These are phyloP conservation scores for Baryphthengus martii DNA, from an alignment of 2,113 vertebrate genomes.

Conservation along the genomic window DNA sequence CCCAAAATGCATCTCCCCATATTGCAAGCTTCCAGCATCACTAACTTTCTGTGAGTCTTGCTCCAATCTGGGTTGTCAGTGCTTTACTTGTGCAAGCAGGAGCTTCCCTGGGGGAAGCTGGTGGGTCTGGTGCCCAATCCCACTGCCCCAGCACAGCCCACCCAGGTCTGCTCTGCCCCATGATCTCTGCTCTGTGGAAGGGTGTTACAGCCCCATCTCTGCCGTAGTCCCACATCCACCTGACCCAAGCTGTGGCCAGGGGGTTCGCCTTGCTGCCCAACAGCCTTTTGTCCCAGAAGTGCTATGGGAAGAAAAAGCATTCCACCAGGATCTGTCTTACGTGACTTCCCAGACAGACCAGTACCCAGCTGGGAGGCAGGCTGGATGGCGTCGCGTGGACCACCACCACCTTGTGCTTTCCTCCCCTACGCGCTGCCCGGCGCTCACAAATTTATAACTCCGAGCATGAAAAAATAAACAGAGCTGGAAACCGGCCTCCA, in stretches of 20 bases:
- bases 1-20: background rate
- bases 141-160: background rate
- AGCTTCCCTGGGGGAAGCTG: background rate
- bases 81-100: background rate
- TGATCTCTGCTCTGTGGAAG: fast-evolving
- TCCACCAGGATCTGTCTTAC: background rate
- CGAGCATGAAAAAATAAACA: background rate
- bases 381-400: background rate
- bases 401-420: background rate
- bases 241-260: fast-evolving
- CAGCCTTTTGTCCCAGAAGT: background rate
- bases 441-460: background rate
- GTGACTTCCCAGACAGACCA: background rate
- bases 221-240: background rate
- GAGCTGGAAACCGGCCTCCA: background rate
- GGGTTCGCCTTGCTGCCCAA: background rate
- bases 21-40: background rate
- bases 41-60: background rate
- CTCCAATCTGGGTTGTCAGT: background rate
- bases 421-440: background rate
- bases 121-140: too few relatives aligned
- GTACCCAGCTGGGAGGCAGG: background rate
- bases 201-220: background rate
- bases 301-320: background rate
- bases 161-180: background rate